Conservation (phyloP, 2,888 invertebrate genomes). For the Drosophila rellima region DNA sequence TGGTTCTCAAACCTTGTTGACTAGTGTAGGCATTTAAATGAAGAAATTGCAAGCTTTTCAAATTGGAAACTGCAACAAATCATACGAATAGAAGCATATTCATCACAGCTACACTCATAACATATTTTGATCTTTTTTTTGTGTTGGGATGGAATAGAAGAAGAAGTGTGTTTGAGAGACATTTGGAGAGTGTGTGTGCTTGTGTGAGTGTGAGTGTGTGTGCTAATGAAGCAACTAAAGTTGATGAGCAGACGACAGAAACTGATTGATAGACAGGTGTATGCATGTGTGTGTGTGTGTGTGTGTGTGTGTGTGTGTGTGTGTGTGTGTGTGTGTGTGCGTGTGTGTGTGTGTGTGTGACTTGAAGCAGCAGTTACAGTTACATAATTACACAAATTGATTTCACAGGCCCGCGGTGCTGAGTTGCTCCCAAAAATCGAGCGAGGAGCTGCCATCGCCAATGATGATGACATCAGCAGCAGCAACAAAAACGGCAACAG, state of each 20-base stretch:
- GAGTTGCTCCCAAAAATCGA: constrained; percentile 60
- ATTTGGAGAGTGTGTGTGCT: not conserved
- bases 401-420: constrained; percentile 69
- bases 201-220: constrained; percentile 20
- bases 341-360: constrained; percentile 8
- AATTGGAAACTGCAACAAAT: constrained; percentile 16
- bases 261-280: constrained; percentile 42
- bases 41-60: constrained; percentile 11
- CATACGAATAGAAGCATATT: constrained; percentile 6
- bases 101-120: constrained; percentile 2
- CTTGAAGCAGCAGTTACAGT: constrained; percentile 63
- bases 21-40: constrained; percentile 5
- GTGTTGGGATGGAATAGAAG: not conserved
- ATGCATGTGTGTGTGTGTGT: constrained; percentile 9
- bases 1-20: constrained; percentile 2
- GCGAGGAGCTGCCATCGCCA: constrained; percentile 33
- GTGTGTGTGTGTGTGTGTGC: constrained; percentile 8
- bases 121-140: not conserved
- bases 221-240: constrained; percentile 49
- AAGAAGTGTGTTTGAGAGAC: not conserved
- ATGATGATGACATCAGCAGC: constrained; percentile 54
- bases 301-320: constrained; percentile 8
- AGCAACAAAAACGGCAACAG: no score
- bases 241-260: constrained; percentile 31
- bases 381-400: constrained; percentile 78